Base-by-base conservation (phyloP, 2,888 invertebrate species). In the Tribolium freemani region DNA sequence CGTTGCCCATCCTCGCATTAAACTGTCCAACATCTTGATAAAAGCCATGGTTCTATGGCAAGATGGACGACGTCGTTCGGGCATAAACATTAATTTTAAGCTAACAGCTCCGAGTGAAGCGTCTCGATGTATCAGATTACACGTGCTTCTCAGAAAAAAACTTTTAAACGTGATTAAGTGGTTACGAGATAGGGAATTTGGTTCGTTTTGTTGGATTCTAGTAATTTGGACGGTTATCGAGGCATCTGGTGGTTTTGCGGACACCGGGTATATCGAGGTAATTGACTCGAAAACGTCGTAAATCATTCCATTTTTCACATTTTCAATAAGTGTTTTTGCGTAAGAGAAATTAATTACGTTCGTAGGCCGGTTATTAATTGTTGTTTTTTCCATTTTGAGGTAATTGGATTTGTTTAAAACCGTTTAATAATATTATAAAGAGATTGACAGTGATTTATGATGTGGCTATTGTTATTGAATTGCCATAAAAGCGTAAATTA, bases 11-110 rank as follows among this genome's bases (percentile, higher is more conserved):
- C 38, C 8, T 0, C 38, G 85, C 85, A 86, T 86, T 87, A 86
- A 86, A 86, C 86, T 85, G 86, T 84, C 84, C 84, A 86, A 86
- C 87, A 87, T 87, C 87, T 87, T 87, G 87, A 86, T 87, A 86
- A 86, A 85, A 81, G 64, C 57, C 57, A 69, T 64, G 70, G 73
- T 38, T 66, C 61, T 67, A 81, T 78, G 83, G 81, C 83, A 85
- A 86, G 86, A 86, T 85, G 85, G 84, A 87, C 86, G 86, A 82
- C 81, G 83, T 81, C 81, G 80, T 78, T 80, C 77, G 80, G 83
- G 83, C 85, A 86, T 86, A 87, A 86, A 86, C 87, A 87, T 87
- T 87, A 86, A 87, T 86, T 86, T 86, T 85, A 85, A 85, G 83
- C 83, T 85, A 85, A 85, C 85, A 84, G 84, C 84, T 83, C 82